Evolutionary conservation across 2,113 vertebrate genomes (phyloP).

Genomic region (Nesogale talazaci): DNA sequence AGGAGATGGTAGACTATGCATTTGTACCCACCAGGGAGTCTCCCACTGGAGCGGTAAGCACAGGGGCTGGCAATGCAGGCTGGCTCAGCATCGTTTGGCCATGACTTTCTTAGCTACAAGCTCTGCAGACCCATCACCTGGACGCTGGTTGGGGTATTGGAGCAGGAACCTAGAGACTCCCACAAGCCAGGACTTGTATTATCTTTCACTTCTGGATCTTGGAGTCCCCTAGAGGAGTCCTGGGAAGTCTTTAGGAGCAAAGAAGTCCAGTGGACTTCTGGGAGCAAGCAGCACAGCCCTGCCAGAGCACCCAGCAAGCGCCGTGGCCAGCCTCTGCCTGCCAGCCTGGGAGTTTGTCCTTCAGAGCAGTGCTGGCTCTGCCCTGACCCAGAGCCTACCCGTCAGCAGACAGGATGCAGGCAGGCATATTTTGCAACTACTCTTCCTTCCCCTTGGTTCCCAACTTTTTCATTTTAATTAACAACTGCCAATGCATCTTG

Average conservation of each 20-base stretch:
- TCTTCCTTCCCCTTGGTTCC: neutral
- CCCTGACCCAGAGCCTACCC: fast-evolving
- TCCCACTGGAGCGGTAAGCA: neutral
- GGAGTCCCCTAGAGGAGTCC: neutral
- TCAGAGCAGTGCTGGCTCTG: neutral
- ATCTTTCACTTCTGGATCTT: neutral
- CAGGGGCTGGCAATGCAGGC: neutral
- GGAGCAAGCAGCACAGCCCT: neutral
- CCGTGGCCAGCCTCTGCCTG: neutral
- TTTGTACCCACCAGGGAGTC: fast-evolving
- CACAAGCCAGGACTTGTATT: neutral
- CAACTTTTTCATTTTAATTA: too few species aligned
- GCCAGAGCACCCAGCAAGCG: fast-evolving
- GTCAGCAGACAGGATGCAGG: neutral
- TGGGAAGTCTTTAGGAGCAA: neutral
- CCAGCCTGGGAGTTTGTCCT: too few species aligned
- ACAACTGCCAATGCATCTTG: too few species aligned
- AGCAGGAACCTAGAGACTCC: neutral
- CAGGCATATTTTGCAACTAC: fast-evolving
- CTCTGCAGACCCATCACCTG: fast-evolving
- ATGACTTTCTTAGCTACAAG: neutral
- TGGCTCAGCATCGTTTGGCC: neutral
- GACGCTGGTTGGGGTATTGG: neutral
- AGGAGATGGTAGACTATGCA: neutral
- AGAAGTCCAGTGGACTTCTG: neutral